Conservation (phyloP, 1,140 invertebrate genomes). For the Platyura marginata region DNA sequence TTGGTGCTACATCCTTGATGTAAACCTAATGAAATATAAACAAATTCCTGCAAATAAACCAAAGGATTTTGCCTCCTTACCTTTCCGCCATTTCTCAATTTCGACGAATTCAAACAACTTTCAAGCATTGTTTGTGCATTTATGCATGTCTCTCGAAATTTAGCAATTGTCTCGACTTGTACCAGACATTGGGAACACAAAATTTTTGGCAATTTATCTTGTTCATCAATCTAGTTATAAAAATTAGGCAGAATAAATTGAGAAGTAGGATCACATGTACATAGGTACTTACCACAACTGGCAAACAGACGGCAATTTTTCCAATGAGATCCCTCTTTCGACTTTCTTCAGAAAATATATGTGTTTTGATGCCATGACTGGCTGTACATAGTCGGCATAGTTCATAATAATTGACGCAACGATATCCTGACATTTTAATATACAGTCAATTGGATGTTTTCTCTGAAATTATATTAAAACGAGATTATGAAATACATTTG, state of each 20-base stretch:
- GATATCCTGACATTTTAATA: conserved; percentile 41
- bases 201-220: conserved; percentile 48
- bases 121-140: conserved; percentile 46
- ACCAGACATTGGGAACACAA: conserved; percentile 43
- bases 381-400: conserved; percentile 47
- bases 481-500: too few species aligned
- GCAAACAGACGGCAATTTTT: conserved; percentile 43
- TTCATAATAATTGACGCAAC: conserved; percentile 48
- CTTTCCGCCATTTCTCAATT: conserved; percentile 42
- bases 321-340: conserved; percentile 36
- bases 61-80: conserved; percentile 14
- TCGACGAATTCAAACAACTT: conserved; percentile 40
- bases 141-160: conserved; percentile 41
- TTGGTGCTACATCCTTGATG: conserved; percentile 31
- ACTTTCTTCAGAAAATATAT: conserved; percentile 45
- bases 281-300: conserved; percentile 31
- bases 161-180: conserved; percentile 38
- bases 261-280: background rate
- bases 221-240: conserved; percentile 35
- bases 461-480: too few species aligned
- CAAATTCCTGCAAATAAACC: too few species aligned
- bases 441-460: too few species aligned
- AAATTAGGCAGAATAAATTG: background rate
- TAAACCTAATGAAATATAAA: too few species aligned
- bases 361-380: conserved; percentile 39